Evolutionary conservation across 2,888 invertebrate species (phyloP).

Genomic region (Brachynemurus nebulosus): DNA sequence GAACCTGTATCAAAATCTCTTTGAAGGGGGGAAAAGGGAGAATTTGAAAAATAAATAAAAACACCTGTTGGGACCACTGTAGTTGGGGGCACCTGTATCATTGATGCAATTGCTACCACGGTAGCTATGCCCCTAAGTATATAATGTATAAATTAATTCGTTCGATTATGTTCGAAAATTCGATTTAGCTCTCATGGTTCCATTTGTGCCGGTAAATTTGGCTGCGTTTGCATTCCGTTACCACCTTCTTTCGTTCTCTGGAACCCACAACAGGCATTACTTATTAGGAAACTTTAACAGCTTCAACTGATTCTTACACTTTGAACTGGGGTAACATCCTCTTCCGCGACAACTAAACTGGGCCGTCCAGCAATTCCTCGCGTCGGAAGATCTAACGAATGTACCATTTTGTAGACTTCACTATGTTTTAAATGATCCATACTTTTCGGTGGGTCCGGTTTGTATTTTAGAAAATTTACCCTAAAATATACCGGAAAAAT

Average conservation of each 20-base stretch:
- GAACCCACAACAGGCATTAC: too few species aligned
- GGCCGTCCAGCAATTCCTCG: constrained; percentile 51
- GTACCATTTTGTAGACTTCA: constrained; percentile 66
- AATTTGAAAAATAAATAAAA: too few species aligned
- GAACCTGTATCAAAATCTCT: too few species aligned
- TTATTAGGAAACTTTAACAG: too few species aligned
- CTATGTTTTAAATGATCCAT: constrained; percentile 63
- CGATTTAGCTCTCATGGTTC: constrained; percentile 2
- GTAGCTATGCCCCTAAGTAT: too few species aligned
- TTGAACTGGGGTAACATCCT: constrained; percentile 32
- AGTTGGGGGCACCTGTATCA: too few species aligned
- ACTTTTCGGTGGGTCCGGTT: constrained; percentile 57
- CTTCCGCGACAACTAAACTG: constrained; percentile 48
- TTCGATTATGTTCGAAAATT: too few species aligned
- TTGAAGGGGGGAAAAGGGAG: too few species aligned
- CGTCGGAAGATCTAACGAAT: constrained; percentile 53
- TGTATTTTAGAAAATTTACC: constrained; percentile 83
- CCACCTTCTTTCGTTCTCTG: not conserved
- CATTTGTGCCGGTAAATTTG: constrained; percentile 2
- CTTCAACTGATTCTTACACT: not conserved
- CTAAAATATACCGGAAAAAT: constrained; percentile 41
- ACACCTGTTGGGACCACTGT: too few species aligned
- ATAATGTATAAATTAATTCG: too few species aligned
- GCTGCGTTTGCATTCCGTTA: not conserved
- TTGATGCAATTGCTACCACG: too few species aligned